Evolutionary conservation across 2,888 invertebrate species (phyloP), one percentile per base, ranked within the genome.

Genomic region (Drosophila cognata): DNA sequence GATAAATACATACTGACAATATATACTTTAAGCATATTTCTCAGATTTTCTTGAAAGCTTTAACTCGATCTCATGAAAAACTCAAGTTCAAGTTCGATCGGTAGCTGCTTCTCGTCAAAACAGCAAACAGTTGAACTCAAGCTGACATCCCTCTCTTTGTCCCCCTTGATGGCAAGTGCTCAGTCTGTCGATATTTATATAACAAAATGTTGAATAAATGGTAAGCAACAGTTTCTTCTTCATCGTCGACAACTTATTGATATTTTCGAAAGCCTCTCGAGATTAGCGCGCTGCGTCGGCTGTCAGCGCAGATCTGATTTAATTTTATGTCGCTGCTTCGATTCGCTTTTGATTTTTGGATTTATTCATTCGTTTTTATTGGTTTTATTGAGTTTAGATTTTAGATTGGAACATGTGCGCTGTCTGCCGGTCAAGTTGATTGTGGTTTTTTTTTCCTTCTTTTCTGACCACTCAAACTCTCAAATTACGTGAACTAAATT

Each of bases 191-290:
- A 62, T 69, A 62, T 59, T 28, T 63, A 46, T 48, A 31, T 51
- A 74, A 51, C 18, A 75, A 50, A 52, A 41, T 28, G 48, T 36
- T 60, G 59, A 72, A 74, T 71, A 18, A 71, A 67, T 69, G 35
- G 13, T 41, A 57, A 83, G 82, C 55, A 61, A 62, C 36, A 43
- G 18, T 58, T 43, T 31, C 29, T 41, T 33, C 52, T 56, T 56
- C 36, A 51, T 71, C 74, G 74, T 74, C 89, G 88, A 71, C 84
- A 89, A 64, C 65, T 65, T 79, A 67, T 88, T 88, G 58, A 77
- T 52, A 48, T 72, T 62, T 68, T 77, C 64, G 57, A 77, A 77
- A 61, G 59, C 72, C 86, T 70, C 89, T 84, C 53, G 58, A 81
- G 51, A 29, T 65, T 65, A 52, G 60, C 57, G 64, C 74, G 71